Evolutionary conservation across 2,113 vertebrate genomes (phyloP).

Genomic region (Aleadryas rufinucha): DNA sequence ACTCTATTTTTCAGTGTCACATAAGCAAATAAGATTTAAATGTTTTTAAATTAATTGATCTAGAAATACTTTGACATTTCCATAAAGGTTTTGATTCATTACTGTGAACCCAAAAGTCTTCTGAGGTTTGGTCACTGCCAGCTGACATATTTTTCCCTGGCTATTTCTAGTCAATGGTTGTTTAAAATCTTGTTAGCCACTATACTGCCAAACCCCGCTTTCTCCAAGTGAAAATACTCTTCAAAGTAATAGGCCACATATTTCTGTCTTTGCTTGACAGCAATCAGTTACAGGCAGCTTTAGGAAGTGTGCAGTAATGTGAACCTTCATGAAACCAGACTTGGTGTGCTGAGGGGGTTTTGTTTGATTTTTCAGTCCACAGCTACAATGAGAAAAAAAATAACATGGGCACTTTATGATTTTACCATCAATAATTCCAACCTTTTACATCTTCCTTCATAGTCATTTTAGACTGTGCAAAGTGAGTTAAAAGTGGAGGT

Average conservation of each 20-base stretch:
- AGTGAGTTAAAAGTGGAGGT: background rate
- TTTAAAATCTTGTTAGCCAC: background rate
- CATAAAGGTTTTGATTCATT: background rate
- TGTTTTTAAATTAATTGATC: background rate
- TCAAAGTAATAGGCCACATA: background rate
- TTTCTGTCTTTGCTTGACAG: background rate
- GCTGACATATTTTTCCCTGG: background rate
- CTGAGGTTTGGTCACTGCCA: background rate
- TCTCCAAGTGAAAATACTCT: background rate
- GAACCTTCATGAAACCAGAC: background rate
- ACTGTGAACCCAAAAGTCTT: background rate
- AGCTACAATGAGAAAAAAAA: background rate
- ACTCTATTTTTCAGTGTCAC: background rate
- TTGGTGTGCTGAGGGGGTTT: background rate
- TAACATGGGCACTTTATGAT: background rate
- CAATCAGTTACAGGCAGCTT: background rate
- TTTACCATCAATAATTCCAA: constrained; percentile 12
- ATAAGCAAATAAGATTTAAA: background rate
- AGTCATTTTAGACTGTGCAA: constrained; percentile 22
- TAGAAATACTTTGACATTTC: background rate
- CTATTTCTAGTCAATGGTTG: background rate
- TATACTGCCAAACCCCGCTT: background rate
- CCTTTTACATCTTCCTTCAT: background rate
- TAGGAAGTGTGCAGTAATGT: background rate
- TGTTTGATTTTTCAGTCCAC: background rate